Evolutionary conservation across 2,113 vertebrate genomes (phyloP), one percentile per base, ranked within the genome.

Genomic region (Peromyscus maniculatus): DNA sequence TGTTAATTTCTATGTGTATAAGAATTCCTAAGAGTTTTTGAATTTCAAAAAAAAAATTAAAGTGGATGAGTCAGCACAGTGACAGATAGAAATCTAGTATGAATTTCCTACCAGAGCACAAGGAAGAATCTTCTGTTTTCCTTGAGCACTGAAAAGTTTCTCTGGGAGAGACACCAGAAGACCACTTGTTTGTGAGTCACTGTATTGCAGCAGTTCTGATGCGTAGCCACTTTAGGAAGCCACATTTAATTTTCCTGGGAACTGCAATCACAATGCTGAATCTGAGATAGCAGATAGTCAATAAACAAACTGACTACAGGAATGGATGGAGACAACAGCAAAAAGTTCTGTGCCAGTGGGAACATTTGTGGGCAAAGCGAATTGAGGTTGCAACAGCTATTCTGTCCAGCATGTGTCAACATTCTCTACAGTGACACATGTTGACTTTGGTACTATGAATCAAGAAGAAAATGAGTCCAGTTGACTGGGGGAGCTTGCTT

Each of bases 401-500:
- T 64, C 3, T 59, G 7, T 82, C 57, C 15, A 90, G 33, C 22
- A 72, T 26, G 15, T 82, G 10, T 36, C 55, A 69, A 55, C 15
- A 67, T 99, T 99, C 95, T 99, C 98, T 74, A 99, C 99, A 97
- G 99, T 99, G 55, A 99, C 99, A 95, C 99, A 99, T 97, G 98
- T 99, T 52, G 99, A 99, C 93, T 98, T 99, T 36, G 99, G 98
- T 22, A 98, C 99, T 71, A 98, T 99, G 87, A 99, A 99, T 96
- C 98, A 98, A 97, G 99, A 99, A 96, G 98, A 98, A 52, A 99
- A 99, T 0, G 99, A 28, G 99, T 33, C 98, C 99, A 1, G 98
- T 99, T 57, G 99, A 99, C 93, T 99, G 99, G 97, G 99, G 99
- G 93, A 99, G 98, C 98, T 0, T 99, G 99, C 94, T 99, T 99